Evolutionary conservation across 1,140 invertebrate genomes (phyloP), one percentile per base, ranked within the genome.

Genomic region (Brachionus rotundiformis): DNA sequence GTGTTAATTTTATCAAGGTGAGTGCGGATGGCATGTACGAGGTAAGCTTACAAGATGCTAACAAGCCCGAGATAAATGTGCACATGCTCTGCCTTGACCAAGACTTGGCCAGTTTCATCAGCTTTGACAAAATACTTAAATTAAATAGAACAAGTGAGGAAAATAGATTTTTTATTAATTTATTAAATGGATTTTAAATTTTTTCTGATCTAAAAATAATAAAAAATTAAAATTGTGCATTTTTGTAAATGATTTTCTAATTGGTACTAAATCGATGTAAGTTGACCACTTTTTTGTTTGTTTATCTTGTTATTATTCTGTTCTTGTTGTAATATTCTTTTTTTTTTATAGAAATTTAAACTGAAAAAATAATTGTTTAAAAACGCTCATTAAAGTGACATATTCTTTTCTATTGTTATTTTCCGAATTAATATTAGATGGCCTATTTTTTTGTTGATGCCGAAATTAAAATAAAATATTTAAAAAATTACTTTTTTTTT

Each of bases 111-210:
- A 1, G 33, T 7, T 39, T 68, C 33, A 16, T 6, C 1, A 68
- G 31, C 16, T 36, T 68, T 33, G 31, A 36, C 8, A 16, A 16
- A 39, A 68, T 68, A 33, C 63, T 68, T 16, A 68, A 33, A n/a
- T n/a, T 8, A 33, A 39, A 68, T n/a, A 10, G 63, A 68, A 68
- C 63, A 36, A 13, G 29, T 36, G 31, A 33, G 31, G 63, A 68
- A 68, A 68, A 68, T 68, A 19, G 36, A 36, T 68, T 68, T 68
- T 68, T 16, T 33, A 68, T 19, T 36, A 68, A 68, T 68, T 68
- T 68, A 36, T 29, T 63, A 29, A 33, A 29, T 33, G 29, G 61
- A 27, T 31, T 63, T 63, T 27, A 63, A 29, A 25, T 68, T 68
- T 68, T 68, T 68, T 68, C 29, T 68, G 29, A 10, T 19, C 61